Evolutionary conservation across 2,888 invertebrate genomes (phyloP).

Genomic region (Drosophila falleni): DNA sequence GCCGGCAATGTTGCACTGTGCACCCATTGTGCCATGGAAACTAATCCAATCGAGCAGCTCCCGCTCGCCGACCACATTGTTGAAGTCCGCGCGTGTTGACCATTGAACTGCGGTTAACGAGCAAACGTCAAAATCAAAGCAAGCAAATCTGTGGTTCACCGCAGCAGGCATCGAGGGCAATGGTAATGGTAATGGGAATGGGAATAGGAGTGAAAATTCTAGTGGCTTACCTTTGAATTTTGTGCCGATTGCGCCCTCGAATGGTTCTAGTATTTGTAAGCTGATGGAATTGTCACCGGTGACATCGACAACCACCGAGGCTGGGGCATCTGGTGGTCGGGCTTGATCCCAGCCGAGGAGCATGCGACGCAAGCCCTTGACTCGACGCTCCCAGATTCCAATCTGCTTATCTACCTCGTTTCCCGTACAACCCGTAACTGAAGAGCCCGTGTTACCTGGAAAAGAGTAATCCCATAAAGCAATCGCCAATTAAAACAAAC

Average conservation of each 20-base stretch:
- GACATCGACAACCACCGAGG: slow-evolving; percentile 90
- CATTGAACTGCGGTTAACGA: slow-evolving; percentile 91
- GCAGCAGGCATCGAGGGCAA: slow-evolving; percentile 11
- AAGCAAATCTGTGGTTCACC: slow-evolving; percentile 33
- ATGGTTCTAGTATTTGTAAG: slow-evolving; percentile 90
- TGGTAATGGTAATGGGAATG: neutral
- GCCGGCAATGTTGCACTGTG: slow-evolving; percentile 87
- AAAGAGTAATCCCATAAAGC: neutral
- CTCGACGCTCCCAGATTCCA: slow-evolving; percentile 93
- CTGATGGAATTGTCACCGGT: slow-evolving; percentile 88
- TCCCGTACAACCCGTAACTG: slow-evolving; percentile 90
- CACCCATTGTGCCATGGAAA: slow-evolving; percentile 85
- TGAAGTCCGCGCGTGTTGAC: slow-evolving; percentile 95
- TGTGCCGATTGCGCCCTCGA: slow-evolving; percentile 93
- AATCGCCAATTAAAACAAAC: neutral
- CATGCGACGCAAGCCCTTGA: slow-evolving; percentile 87
- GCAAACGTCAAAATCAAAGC: slow-evolving; percentile 24
- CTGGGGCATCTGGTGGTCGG: slow-evolving; percentile 92
- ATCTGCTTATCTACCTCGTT: slow-evolving; percentile 93
- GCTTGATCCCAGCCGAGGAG: slow-evolving; percentile 95
- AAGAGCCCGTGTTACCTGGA: slow-evolving; percentile 84
- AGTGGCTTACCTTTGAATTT: slow-evolving; percentile 92
- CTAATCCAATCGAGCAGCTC: slow-evolving; percentile 89
- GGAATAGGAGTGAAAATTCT: neutral
- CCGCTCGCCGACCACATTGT: slow-evolving; percentile 91